Evolutionary conservation across 2,113 vertebrate species (phyloP).

Genomic region (Esox niger): DNA sequence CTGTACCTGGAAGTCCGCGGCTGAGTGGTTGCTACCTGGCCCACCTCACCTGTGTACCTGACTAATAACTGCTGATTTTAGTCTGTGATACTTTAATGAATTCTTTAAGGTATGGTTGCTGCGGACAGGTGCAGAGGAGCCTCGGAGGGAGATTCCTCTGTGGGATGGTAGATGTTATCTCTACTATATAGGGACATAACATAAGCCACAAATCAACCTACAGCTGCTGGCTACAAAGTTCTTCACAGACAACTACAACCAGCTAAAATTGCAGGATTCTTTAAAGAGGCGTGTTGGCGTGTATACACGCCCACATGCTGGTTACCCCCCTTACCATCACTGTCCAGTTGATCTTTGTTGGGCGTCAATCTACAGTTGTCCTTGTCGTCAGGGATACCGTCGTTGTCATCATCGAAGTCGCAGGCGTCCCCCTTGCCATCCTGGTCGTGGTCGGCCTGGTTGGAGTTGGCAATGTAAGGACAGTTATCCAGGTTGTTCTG

Average conservation of each 20-base stretch:
- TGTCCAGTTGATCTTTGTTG: slow-evolving; percentile 86
- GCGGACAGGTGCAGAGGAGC: background rate
- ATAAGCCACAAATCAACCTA: slow-evolving; percentile 36
- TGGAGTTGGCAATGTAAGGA: slow-evolving; percentile 91
- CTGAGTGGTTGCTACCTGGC: background rate
- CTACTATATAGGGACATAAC: slow-evolving; percentile 12
- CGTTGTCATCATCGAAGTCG: slow-evolving; percentile 92
- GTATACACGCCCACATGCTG: background rate
- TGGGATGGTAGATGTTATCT: slow-evolving; percentile 9
- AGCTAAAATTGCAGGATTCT: background rate
- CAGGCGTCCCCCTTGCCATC: slow-evolving; percentile 95
- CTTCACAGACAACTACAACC: slow-evolving; percentile 9
- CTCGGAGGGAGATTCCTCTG: slow-evolving; percentile 31
- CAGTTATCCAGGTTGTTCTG: slow-evolving; percentile 99
- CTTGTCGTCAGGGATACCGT: slow-evolving; percentile 90
- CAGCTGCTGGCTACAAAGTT: slow-evolving; percentile 29
- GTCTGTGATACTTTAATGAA: too few species aligned
- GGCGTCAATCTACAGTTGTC: slow-evolving; percentile 93
- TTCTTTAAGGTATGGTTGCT: too few species aligned
- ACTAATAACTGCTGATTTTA: too few species aligned
- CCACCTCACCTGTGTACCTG: too few species aligned
- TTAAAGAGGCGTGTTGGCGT: background rate
- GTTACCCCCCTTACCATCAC: slow-evolving; percentile 78
- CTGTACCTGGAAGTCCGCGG: too few species aligned
- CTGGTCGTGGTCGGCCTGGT: slow-evolving; percentile 93